These are phyloP conservation scores for Camelus bactrianus DNA, from an alignment of 2,113 vertebrate genomes.

Conservation along the genomic window DNA sequence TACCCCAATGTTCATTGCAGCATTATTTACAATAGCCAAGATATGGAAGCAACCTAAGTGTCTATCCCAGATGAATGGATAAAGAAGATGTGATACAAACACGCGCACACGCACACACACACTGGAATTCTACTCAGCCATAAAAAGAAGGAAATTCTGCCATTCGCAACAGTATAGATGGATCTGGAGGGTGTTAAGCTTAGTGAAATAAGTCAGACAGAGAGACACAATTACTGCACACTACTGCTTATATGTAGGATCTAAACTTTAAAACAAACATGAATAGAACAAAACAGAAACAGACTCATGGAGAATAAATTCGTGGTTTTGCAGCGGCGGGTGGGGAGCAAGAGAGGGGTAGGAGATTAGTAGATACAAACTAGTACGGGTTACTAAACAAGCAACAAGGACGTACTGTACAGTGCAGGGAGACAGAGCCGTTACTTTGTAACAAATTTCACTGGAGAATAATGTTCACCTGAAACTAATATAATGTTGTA, in stretches of 20 bases:
- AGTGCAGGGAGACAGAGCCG: not conserved
- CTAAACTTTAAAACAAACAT: not conserved
- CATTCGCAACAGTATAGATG: not conserved
- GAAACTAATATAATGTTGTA: not conserved
- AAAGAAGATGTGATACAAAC: not conserved
- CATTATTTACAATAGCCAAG: too few relatives aligned
- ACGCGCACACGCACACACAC: not conserved
- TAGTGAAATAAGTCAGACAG: not conserved
- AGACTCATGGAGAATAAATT: not conserved
- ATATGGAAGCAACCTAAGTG: too few relatives aligned
- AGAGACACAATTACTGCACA: not conserved
- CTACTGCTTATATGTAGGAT: not conserved
- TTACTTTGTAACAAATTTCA: not conserved
- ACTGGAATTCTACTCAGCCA: not conserved
- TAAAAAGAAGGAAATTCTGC: not conserved
- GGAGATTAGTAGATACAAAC: not conserved
- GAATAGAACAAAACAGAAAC: not conserved
- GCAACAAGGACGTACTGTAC: not conserved
- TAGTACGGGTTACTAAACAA: not conserved
- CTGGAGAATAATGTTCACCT: not conserved
- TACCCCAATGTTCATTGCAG: too few relatives aligned
- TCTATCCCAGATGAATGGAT: not conserved
- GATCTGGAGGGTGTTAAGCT: not conserved
- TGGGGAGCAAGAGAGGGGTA: not conserved
- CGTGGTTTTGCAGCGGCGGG: too few relatives aligned